Conservation (phyloP, 2,888 invertebrate genomes). For the Yponomeuta plumbellus region DNA sequence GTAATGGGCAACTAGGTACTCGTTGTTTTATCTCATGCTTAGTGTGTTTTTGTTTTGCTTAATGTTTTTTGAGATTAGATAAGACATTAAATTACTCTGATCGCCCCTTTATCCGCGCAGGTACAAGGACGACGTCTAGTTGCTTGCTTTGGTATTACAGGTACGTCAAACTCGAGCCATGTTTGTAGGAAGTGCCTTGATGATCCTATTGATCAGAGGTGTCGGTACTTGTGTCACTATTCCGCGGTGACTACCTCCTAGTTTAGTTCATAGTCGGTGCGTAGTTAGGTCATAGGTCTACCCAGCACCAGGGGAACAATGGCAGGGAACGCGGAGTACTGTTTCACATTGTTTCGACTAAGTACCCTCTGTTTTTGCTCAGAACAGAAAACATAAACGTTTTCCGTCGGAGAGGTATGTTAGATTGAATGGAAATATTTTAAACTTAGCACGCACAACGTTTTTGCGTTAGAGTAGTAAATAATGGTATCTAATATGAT, state of each 20-base stretch:
- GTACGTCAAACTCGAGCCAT: neutral
- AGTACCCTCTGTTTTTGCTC: slow-evolving; percentile 44
- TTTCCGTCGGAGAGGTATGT: slow-evolving; percentile 17
- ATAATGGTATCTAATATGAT: neutral
- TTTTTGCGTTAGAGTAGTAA: neutral
- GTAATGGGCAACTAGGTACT: neutral
- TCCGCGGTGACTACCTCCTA: neutral
- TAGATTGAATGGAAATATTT: neutral
- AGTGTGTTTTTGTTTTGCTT: no score
- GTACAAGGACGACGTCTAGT: neutral
- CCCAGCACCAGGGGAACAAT: neutral
- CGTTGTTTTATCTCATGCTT: neutral
- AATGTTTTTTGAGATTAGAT: neutral
- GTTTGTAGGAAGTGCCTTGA: neutral
- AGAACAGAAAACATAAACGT: slow-evolving; percentile 36
- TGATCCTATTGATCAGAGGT: neutral
- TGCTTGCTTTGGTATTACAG: neutral
- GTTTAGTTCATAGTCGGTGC: neutral
- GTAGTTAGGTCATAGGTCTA: neutral
- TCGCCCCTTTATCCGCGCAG: neutral
- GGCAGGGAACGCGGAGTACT: slow-evolving; percentile 24
- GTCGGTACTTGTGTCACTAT: neutral
- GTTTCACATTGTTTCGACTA: slow-evolving; percentile 44
- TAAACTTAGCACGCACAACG: neutral
- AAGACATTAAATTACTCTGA: neutral